Evolutionary conservation across 2,888 invertebrate genomes (phyloP), one percentile per base, ranked within the genome.

Genomic region (Poecilobothrus nobilitatus): DNA sequence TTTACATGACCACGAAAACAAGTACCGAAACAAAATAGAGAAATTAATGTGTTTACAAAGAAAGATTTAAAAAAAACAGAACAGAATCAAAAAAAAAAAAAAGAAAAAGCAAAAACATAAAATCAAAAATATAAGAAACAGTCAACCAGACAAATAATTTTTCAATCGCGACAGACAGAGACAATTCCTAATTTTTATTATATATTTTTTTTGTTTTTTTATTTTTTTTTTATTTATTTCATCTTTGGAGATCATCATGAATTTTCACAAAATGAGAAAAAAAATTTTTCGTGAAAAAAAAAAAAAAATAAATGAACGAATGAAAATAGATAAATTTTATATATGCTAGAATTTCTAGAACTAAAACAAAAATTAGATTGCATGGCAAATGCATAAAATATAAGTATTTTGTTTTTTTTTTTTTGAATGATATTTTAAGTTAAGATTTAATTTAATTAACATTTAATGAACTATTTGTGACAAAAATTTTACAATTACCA

Each of bases 21-120:
- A 53, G 53, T 53, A 53, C 53, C 15, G 53, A 53, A 53, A 53
- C 53, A 53, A 53, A 53, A 53, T 53, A 53, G 53, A 53, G 53
- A 53, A 53, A 53, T 53, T 53, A 53, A 53, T 53, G 53, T 53
- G 6, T 53, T 53, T 53, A 18, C 15, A n/a, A 18, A n/a, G 53
- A 53, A 15, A 53, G 53, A 6, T 41, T 41, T 6, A 53, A n/a
- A 53, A 53, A 44, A 8, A 37, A 37, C 37, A 37, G 37, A 37
- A 44, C 9, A 15, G 44, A 15, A 6, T 34, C 34, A 5, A 34
- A 34, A 34, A 37, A 37, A 37, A 10, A 37, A 37, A 12, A 37
- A 27, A 41, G 2, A 18, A 53, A 53, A 53, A 53, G 7, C 2
- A 53, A 18, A 53, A 53, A 27, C 27, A 27, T 27, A 27, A 9